Evolutionary conservation across 2,113 vertebrate genomes (phyloP).

Genomic region (Neolamprologus modestus): DNA sequence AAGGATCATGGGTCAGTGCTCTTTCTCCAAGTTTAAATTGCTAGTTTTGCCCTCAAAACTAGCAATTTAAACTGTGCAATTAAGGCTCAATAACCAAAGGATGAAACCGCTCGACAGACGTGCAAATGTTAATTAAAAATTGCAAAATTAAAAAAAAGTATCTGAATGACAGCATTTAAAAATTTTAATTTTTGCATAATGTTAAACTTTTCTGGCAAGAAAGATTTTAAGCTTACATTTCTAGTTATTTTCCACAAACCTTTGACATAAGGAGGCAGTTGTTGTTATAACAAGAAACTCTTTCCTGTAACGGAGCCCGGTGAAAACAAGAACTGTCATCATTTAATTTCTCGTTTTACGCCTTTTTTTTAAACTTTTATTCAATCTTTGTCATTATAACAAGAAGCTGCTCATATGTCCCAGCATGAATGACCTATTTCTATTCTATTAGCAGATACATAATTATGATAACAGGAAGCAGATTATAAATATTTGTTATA

Average conservation of each 20-base stretch:
- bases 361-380: fast-evolving
- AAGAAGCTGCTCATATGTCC: neutral
- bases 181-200: fast-evolving
- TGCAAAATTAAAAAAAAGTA: neutral
- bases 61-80: neutral
- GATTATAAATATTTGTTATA: neutral
- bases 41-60: neutral
- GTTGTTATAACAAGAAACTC: neutral
- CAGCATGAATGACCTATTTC: neutral
- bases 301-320: fast-evolving
- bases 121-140: neutral
- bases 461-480: neutral
- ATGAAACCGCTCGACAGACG: neutral
- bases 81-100: neutral
- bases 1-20: neutral
- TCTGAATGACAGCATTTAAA: neutral
- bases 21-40: fast-evolving
- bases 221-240: neutral
- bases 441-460: neutral
- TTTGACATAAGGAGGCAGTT: neutral
- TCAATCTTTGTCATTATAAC: fast-evolving
- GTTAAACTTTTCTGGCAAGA: neutral
- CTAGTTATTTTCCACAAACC: neutral
- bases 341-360: neutral
- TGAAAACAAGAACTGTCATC: fast-evolving